Percentiles rank a stretch among this genome's conserved stretches.
phyloP scores from a whole-genome alignment of 2,888 invertebrate species.

The Chymomyza fuscimana region DNA sequence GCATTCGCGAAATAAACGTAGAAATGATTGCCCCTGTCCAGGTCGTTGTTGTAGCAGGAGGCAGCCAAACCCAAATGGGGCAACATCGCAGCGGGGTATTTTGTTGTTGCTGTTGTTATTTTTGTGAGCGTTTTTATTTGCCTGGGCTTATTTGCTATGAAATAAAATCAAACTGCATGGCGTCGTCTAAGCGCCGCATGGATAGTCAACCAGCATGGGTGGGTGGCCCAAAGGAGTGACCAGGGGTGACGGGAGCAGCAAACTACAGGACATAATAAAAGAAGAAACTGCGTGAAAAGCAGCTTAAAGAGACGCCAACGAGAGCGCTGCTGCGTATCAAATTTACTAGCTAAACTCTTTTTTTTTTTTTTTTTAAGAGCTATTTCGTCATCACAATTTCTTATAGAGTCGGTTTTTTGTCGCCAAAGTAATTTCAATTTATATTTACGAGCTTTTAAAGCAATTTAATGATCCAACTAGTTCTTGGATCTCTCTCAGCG shows the following conservation, averaged over 20 bases:
- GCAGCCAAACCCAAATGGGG: conserved; percentile 44
- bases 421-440: conserved; percentile 69
- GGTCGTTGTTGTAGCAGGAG: conserved; percentile 24
- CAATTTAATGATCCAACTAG: conserved; percentile 68
- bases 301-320: conserved; percentile 38
- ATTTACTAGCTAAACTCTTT: conserved; percentile 14
- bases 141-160: conserved; percentile 57
- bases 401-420: conserved; percentile 40
- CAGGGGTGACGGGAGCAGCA: background rate
- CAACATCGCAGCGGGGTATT: conserved; percentile 50
- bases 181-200: conserved; percentile 19
- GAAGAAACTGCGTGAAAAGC: conserved; percentile 60
- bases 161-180: conserved; percentile 67
- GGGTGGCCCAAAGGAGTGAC: background rate
- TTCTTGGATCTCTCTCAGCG: conserved; percentile 14
- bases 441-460: conserved; percentile 70
- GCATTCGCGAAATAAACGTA: conserved; percentile 64
- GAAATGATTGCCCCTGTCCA: conserved; percentile 65
- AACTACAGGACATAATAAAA: conserved; percentile 40
- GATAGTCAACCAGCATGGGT: background rate
- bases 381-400: conserved; percentile 4
- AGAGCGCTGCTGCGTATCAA: background rate
- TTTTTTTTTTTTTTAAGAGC: background rate
- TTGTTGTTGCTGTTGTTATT: conserved; percentile 37
- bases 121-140: conserved; percentile 43